Evolutionary conservation across 2,888 invertebrate genomes (phyloP), one percentile per base, ranked within the genome.

Genomic region (Melanophora roralis): DNA sequence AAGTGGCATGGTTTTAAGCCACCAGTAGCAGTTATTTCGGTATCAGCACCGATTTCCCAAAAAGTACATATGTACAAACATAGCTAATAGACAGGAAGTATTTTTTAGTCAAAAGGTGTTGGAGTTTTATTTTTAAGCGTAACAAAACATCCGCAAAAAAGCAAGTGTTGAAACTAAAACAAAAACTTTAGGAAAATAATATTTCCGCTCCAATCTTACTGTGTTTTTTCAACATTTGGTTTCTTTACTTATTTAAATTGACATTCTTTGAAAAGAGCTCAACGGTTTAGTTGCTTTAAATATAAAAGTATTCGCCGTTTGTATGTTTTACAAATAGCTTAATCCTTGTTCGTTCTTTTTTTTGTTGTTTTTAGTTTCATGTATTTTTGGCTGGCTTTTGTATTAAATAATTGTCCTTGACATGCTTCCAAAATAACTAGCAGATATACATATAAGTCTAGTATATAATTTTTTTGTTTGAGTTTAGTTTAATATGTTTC

Each of bases 401-500:
- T 69, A 51, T 53, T 59, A 14, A 51, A 60, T 59, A 65, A 79
- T 38, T 72, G 75, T 72, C 79, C 79, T 80, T 80, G 79, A 80
- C 79, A 80, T 57, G 71, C 65, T 75, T 71, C 19, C 36, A 55
- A 59, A 59, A 62, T 60, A 51, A 64, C 34, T 45, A 55, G 51
- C 57, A 67, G 9, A 43, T 53, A 43, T 27, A n/a, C n/a, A n/a
- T n/a, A 49, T 40, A 36, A 45, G 12, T 14, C 14, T 32, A 32
- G 11, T 36, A 34, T 59, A 36, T 49, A 27, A 27, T 57, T 55
- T 5, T 40, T 11, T n/a, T 65, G 0, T 55, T 16, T 23, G 14
- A 16, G 27, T 38, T 51, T 27, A 27, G 27, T 27, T 3, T 27
- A 27, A 2, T 34, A n/a, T 27, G 23, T 38, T 38, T n/a, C n/a